Evolutionary conservation across 2,797 vertebrate genomes (phyloP), one percentile per base, ranked within the genome.

Genomic region (Arremon aurantiirostris): DNA sequence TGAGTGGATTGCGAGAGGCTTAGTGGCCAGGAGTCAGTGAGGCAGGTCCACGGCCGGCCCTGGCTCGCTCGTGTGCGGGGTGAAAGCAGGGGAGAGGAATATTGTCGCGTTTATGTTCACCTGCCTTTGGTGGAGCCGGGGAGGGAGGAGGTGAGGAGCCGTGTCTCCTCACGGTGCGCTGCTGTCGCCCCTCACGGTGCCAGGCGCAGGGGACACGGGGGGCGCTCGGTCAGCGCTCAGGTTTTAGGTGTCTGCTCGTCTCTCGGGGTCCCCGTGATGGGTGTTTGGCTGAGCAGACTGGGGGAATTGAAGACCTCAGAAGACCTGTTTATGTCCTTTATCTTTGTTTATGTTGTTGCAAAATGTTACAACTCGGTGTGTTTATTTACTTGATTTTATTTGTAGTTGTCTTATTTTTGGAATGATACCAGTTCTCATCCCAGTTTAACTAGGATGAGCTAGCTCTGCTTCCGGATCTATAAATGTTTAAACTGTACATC

Each of bases 401-500:
- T 83, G 82, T 77, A 64, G 49, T 14, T 46, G 52, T 53, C 52
- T 82, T 63, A n/a, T 35, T 61, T 89, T 82, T 76, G 89, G 71
- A 94, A 70, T 11, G 4, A 32, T 60, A 82, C 52, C 83, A 44
- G 1, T 89, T 77, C 44, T 91, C n/a, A 28, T 89, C 15, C 53
- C 28, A 53, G 71, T 92, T 93, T 46, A 90, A 80, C 79, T 56
- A 52, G 89, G 64, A 10, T 92, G 66, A 70, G 72, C 66, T 85
- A 44, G 35, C 24, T 83, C 42, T 83, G 42, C 69, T 83, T 86
- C 56, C 80, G 69, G 72, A 75, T 70, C 76, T 93, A 34, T 71
- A 87, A 75, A 80, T 81, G 82, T 95, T 91, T 89, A 93, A 94
- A 85, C 34, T 72, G 35, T 73, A 49, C 47, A 28, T 93, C 69